Conservation (phyloP, 2,797 vertebrate genomes). For the Micrastur ruficollis region DNA sequence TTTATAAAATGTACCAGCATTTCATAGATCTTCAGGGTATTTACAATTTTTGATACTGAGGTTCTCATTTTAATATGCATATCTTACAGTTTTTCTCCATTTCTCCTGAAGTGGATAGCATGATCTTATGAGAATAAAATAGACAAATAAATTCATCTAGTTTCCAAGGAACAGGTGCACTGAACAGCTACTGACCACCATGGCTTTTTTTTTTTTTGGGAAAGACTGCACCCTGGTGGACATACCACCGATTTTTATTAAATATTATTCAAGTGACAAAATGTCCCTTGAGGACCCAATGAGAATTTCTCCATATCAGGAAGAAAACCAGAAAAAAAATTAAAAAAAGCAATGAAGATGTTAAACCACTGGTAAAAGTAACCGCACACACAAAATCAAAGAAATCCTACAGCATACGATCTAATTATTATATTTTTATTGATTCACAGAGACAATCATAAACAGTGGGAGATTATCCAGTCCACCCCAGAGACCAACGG, state of each 20-base stretch:
- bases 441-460: not conserved
- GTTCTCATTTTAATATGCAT: not conserved
- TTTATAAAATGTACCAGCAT: not conserved
- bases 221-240: constrained; percentile 50
- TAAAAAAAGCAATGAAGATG: not conserved
- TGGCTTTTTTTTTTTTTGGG: not conserved
- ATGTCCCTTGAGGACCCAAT: not conserved
- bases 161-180: not conserved
- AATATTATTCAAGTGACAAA: not conserved
- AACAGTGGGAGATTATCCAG: not conserved
- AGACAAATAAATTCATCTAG: not conserved
- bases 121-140: not conserved
- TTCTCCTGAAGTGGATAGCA: not conserved
- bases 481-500: not conserved
- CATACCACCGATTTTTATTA: not conserved
- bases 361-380: not conserved
- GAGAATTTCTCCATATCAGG: not conserved
- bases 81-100: not conserved
- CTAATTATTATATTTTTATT: not conserved
- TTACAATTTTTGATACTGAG: not conserved
- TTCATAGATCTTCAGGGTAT: not conserved
- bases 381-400: not conserved
- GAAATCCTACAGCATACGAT: not conserved
- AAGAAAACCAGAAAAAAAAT: not conserved
- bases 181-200: not conserved